These are phyloP conservation scores for Dreissena rostriformis DNA, from an alignment of 1,140 invertebrate genomes.

Conservation along the genomic window DNA sequence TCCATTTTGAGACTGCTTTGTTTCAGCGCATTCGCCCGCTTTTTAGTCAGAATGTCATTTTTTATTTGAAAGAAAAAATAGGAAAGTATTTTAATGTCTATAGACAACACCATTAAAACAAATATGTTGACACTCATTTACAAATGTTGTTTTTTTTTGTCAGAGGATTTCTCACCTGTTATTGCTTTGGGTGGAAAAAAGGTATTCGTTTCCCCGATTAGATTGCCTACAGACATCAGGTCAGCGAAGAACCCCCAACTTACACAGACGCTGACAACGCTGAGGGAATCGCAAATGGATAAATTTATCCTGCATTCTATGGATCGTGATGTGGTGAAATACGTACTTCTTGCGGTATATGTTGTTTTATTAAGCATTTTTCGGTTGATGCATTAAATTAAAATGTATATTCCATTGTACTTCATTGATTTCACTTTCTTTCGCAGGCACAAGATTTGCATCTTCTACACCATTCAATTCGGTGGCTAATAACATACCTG, in stretches of 20 bases:
- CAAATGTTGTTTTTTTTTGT: not conserved
- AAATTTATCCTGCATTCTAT: constrained; percentile 75
- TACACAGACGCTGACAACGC: constrained; percentile 66
- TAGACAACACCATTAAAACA: no score
- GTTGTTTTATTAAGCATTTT: no score
- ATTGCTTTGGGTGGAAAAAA: constrained; percentile 62
- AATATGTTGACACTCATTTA: no score
- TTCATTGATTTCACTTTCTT: no score
- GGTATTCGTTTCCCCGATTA: constrained; percentile 72
- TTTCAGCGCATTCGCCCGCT: no score
- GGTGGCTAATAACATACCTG: constrained; percentile 76
- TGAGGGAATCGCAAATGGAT: constrained; percentile 68
- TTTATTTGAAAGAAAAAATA: no score
- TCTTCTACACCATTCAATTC: constrained; percentile 70
- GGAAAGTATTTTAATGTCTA: no score
- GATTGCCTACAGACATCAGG: constrained; percentile 65
- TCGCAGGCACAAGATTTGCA: constrained; percentile 72
- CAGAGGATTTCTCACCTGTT: constrained; percentile 76
- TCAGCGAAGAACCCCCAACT: constrained; percentile 63
- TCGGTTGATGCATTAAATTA: no score
- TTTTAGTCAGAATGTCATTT: no score
- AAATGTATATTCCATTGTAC: no score
- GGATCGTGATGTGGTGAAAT: constrained; percentile 68
- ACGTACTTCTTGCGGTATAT: constrained; percentile 72
- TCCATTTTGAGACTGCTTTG: no score